phyloP scores from a whole-genome alignment of 2,113 vertebrate species.

The Prochilodus magdalenae region DNA sequence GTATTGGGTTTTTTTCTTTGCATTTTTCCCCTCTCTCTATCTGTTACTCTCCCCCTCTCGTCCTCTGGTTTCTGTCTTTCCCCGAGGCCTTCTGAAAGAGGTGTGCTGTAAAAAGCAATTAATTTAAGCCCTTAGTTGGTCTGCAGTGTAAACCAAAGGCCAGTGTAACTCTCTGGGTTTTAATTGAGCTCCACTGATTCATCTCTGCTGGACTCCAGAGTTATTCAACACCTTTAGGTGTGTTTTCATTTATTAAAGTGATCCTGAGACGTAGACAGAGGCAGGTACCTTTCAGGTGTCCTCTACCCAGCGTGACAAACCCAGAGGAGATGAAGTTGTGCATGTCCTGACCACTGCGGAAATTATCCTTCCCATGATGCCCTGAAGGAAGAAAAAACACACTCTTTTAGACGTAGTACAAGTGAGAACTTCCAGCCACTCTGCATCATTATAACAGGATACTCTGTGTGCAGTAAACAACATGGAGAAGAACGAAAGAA shows the following conservation, averaged over 20 bases:
- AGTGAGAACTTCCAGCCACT: background rate
- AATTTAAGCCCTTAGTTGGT: background rate
- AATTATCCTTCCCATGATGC: conserved; percentile 92
- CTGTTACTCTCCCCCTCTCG: background rate
- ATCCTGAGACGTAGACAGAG: background rate
- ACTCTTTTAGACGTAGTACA: background rate
- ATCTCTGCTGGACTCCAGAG: background rate
- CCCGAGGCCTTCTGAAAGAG: background rate
- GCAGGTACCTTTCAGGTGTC: conserved; percentile 94
- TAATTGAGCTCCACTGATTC: background rate
- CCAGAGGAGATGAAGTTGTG: conserved; percentile 98
- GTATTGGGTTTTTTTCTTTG: no score
- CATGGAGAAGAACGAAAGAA: background rate
- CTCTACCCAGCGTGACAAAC: conserved; percentile 94
- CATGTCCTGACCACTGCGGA: conserved; percentile 90
- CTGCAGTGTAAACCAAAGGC: background rate
- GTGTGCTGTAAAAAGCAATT: background rate
- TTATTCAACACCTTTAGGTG: background rate
- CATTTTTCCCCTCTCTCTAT: background rate
- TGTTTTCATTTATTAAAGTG: background rate
- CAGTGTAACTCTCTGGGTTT: background rate
- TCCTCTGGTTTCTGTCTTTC: background rate
- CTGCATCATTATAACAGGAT: background rate
- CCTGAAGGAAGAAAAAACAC: conserved; percentile 69
- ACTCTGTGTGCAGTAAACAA: no score